Base-by-base conservation (phyloP, 2,888 invertebrate genomes). In the Phengaris alcon region DNA sequence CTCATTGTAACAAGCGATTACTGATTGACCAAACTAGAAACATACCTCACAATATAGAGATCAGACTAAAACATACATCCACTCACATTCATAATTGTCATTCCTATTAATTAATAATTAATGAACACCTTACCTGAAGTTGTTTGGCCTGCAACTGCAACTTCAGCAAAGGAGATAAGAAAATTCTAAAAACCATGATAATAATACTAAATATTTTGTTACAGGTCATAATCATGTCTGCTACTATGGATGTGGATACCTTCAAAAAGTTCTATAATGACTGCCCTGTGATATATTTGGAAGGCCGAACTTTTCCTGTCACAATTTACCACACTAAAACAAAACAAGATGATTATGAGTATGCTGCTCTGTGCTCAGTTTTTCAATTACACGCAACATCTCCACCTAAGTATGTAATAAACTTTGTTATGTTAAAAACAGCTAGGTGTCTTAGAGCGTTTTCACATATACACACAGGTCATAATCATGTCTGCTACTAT, bases 401-500 rank as follows among this genome's bases (percentile, higher is more conserved):
- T 73, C 97, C 98, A 8, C 89, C 96, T 55, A 95, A 97, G 97
- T 97, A 94, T 94, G 95, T 89, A 9, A 75, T 57, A 9, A 48
- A 22, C 4, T 10, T 22, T 59, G 9, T 8, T 8, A 10, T 10
- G 10, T 59, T 59, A 22, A 22, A 59, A 59, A 22, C 2, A 22
- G 10, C 10, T 59, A 7, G 48, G 8, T 59, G 22, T 59, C 8
- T 55, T 6, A n/a, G n/a, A 9, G 15, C n/a, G 15, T 35, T 35
- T 35, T 35, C 35, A 35, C 35, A 35, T 35, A 35, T n/a, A n/a
- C n/a, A n/a, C n/a, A 73, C 85, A 97, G 96, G 90, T 98, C 44
- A 95, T 99, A 55, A 94, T 98, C 73, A 98, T 98, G 96, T 99
- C 98, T 0, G 99, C 99, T 0, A 99, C 99, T 13, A 98, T 99